Evolutionary conservation across 2,888 invertebrate genomes (phyloP).

Genomic region (Cheilosia variabilis): DNA sequence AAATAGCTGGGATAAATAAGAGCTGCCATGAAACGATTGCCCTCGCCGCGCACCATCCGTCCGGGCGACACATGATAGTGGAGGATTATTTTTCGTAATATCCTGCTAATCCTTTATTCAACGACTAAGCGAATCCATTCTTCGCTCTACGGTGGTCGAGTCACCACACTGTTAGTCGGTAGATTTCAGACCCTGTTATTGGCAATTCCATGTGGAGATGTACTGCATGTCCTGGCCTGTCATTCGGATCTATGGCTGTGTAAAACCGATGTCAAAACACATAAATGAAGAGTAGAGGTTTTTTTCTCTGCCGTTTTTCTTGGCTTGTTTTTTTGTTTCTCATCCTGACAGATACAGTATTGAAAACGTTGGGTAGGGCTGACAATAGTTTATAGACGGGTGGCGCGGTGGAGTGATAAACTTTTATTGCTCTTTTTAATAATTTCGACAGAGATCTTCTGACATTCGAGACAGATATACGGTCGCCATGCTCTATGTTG

Average conservation of each 20-base stretch:
- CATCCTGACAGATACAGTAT: conserved; percentile 3
- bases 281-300: conserved; percentile 49
- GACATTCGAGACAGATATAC: conserved; percentile 36
- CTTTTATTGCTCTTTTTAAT: conserved; percentile 71
- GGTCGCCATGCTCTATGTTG: conserved; percentile 20
- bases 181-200: conserved; percentile 30
- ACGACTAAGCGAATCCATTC: conserved; percentile 56
- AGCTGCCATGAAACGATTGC: conserved; percentile 32
- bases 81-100: conserved; percentile 68
- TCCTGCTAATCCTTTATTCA: conserved; percentile 72
- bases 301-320: background rate
- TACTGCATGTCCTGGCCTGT: conserved; percentile 31
- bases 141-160: conserved; percentile 16
- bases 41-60: background rate
- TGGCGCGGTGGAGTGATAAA: conserved; percentile 17
- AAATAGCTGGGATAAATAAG: conserved; percentile 47
- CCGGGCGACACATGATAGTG: conserved; percentile 4
- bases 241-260: conserved; percentile 57
- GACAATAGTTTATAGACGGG: background rate
- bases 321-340: background rate
- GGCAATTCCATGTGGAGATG: conserved; percentile 49
- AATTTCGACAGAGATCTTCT: conserved; percentile 54
- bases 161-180: conserved; percentile 20
- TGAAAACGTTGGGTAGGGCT: conserved; percentile 31
- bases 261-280: conserved; percentile 67